Evolutionary conservation across 2,797 vertebrate species (phyloP), one percentile per base, ranked within the genome.

Genomic region (Chaetodon trifasciatus): DNA sequence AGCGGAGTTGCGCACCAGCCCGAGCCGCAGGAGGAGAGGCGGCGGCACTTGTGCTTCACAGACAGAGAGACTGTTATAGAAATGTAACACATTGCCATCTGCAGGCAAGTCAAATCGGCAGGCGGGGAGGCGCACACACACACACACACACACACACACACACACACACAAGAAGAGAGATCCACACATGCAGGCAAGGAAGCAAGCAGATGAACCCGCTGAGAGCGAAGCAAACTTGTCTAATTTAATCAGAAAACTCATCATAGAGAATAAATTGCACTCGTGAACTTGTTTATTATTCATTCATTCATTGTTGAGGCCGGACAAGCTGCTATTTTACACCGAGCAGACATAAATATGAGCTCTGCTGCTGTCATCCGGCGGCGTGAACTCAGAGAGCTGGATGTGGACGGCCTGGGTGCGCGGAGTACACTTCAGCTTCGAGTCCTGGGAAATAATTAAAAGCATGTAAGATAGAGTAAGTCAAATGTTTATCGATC

Each of bases 31-130:
- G 72, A 86, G 81, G 52, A 83, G 83, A 80, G 44, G 69, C 64
- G 82, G 85, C 74, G 73, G 74, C 42, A 67, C 81, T 79, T 67
- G 86, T 69, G 79, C 83, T 55, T 16, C 73, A 79, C 74, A 76
- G 81, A 82, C 80, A 76, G 37, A 53, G 42, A 74, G 70, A 77
- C 81, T 66, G 85, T 81, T 86, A 78, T 80, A 90, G 88, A 89
- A 89, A 91, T 90, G 91, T 82, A 90, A 89, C 92, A 93, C 90
- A 87, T 90, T 93, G 89, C 93, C 92, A 93, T 92, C 92, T 93
- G 92, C 88, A 93, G 92, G 91, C 89, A 85, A 89, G 87, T 88
- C 63, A 44, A 88, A 86, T 68, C 74, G 11, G 81, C 88, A 90
- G 82, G 79, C 83, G 61, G 70, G 57, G 40, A 62, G 37, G 40